These are phyloP conservation scores for Cheiracanthium punctorium DNA, from an alignment of 2,888 invertebrate genomes.

Conservation along the genomic window DNA sequence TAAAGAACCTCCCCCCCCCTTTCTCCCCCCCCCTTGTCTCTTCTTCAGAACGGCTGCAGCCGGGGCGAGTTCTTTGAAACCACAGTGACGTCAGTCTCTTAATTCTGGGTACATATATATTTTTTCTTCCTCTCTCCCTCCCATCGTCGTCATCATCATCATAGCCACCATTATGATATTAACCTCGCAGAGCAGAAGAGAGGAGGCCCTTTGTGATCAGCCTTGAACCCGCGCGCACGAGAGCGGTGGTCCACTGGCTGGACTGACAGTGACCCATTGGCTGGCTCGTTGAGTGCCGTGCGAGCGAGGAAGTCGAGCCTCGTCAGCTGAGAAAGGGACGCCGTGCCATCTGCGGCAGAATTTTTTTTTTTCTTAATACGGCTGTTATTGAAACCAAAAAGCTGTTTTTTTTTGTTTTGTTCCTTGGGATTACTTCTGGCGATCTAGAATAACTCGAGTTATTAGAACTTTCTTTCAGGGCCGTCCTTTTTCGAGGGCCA, in stretches of 20 bases:
- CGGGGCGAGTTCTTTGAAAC: constrained; percentile 67
- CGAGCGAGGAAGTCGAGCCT: constrained; percentile 16
- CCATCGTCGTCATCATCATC: constrained; percentile 45
- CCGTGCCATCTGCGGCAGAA: neutral
- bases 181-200: constrained; percentile 51
- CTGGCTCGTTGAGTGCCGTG: constrained; percentile 34
- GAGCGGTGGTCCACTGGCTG: constrained; percentile 25
- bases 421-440: too few relatives aligned
- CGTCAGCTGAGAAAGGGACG: neutral
- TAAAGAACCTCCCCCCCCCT: constrained; percentile 1
- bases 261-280: constrained; percentile 29
- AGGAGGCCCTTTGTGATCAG: constrained; percentile 47
- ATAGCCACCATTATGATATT: constrained; percentile 68
- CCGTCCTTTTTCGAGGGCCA: too few relatives aligned
- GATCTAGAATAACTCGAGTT: too few relatives aligned
- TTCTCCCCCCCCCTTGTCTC: constrained; percentile 10
- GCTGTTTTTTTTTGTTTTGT: too few relatives aligned
- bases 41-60: constrained; percentile 4
- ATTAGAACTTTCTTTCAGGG: too few relatives aligned
- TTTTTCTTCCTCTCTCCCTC: neutral
- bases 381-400: too few relatives aligned
- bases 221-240: constrained; percentile 61
- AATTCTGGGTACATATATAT: neutral
- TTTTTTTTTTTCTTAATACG: too few relatives aligned
- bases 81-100: constrained; percentile 63